phyloP scores from a whole-genome alignment of 1,140 invertebrate species.

The Meteorus sp. region DNA sequence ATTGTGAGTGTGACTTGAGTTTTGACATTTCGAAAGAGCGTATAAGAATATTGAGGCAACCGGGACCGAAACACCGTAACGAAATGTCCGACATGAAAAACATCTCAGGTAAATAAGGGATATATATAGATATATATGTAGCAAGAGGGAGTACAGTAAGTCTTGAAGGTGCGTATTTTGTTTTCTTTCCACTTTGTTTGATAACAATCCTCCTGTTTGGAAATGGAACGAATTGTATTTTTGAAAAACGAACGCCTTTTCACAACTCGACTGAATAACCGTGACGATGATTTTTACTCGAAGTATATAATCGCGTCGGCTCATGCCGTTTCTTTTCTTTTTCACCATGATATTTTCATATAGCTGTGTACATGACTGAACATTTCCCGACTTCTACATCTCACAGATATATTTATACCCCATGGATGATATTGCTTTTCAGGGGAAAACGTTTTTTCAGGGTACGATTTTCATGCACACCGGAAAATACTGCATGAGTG shows the following conservation, averaged over 20 bases:
- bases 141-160: neutral
- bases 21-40: slow-evolving; percentile 27
- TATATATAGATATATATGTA: slow-evolving; percentile 2
- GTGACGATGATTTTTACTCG: slow-evolving; percentile 33
- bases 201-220: slow-evolving; percentile 38
- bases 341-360: neutral
- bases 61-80: slow-evolving; percentile 31
- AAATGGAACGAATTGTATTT: slow-evolving; percentile 51
- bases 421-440: too few relatives aligned
- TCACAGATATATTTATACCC: too few relatives aligned
- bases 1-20: slow-evolving; percentile 19
- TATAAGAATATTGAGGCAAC: neutral
- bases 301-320: slow-evolving; percentile 35
- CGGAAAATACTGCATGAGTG: too few relatives aligned
- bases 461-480: too few relatives aligned
- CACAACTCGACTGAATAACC: slow-evolving; percentile 23
- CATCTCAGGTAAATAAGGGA: slow-evolving; percentile 13
- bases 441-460: too few relatives aligned
- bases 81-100: slow-evolving; percentile 34
- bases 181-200: slow-evolving; percentile 30
- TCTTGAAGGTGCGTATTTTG: slow-evolving; percentile 20
- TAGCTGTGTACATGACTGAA: too few relatives aligned
- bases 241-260: slow-evolving; percentile 43
- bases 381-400: neutral
- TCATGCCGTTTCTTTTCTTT: neutral